These are phyloP conservation scores for Mixornis gularis DNA, from an alignment of 2,113 vertebrate genomes.

Conservation along the genomic window DNA sequence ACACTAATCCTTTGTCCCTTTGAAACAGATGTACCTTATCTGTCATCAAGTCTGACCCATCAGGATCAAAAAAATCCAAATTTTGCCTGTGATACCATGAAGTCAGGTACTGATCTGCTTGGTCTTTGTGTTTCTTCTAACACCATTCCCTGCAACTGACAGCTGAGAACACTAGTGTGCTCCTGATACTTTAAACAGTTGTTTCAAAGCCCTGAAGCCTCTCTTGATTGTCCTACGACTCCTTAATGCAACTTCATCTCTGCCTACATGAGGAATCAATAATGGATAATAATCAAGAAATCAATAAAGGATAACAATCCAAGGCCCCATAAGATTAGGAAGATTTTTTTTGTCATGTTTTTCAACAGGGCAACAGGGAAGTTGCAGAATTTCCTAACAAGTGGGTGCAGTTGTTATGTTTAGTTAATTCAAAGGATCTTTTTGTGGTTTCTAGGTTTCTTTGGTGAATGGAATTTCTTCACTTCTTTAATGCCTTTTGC, in stretches of 20 bases:
- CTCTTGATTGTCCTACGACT: not conserved
- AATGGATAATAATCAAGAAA: not conserved
- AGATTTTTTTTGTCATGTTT: not conserved
- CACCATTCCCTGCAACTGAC: not conserved
- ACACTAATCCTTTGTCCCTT: not conserved
- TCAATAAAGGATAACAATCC: not conserved
- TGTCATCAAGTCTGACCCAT: not conserved
- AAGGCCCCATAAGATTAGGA: not conserved
- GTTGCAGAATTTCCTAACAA: not conserved
- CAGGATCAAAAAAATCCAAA: not conserved
- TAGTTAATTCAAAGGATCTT: not conserved
- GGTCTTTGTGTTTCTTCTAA: not conserved
- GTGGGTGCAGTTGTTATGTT: not conserved
- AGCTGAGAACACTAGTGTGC: not conserved
- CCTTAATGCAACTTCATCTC: not conserved
- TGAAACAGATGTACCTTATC: fast-evolving
- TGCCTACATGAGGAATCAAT: not conserved
- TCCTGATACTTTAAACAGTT: not conserved
- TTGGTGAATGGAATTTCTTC: not conserved
- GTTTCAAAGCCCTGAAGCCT: not conserved
- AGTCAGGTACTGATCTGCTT: not conserved
- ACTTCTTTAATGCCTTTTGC: not conserved
- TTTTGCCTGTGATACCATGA: not conserved
- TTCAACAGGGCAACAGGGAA: not conserved
- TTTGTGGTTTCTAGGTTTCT: not conserved